phyloP scores from a whole-genome alignment of 2,888 invertebrate species.

The Thera obeliscata region DNA sequence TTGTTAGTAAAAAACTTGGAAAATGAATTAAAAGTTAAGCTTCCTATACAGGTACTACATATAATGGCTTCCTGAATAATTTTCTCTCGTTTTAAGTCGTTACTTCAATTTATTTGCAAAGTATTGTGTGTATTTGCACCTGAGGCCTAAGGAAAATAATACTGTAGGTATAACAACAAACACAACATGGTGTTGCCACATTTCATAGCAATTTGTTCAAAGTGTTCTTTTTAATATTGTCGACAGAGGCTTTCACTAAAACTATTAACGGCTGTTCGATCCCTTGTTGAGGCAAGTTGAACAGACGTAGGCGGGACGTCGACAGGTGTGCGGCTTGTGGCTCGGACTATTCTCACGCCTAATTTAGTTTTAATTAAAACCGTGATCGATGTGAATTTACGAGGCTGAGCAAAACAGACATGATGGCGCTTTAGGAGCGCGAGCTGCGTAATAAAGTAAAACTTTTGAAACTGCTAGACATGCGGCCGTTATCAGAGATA shows the following conservation, averaged over 20 bases:
- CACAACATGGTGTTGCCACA: too few species aligned
- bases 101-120: too few species aligned
- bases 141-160: too few species aligned
- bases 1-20: too few species aligned
- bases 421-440: not conserved
- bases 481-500: too few species aligned
- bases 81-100: too few species aligned
- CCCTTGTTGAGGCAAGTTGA: conserved; percentile 5
- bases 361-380: conserved; percentile 31
- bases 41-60: too few species aligned
- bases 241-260: not conserved
- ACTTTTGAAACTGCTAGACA: not conserved
- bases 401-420: not conserved
- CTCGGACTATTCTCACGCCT: conserved; percentile 24
- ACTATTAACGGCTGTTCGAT: conserved; percentile 2
- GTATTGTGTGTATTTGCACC: too few species aligned
- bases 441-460: conserved; percentile 19
- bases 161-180: too few species aligned
- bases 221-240: not conserved
- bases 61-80: too few species aligned
- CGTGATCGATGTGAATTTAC: conserved; percentile 23
- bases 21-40: too few species aligned
- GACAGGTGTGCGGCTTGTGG: conserved; percentile 20
- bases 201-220: too few species aligned
- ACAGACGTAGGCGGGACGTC: conserved; percentile 7